Evolutionary conservation across 1,140 invertebrate species (phyloP), one percentile per base, ranked within the genome.

Genomic region (Choristoneura fumiferana): DNA sequence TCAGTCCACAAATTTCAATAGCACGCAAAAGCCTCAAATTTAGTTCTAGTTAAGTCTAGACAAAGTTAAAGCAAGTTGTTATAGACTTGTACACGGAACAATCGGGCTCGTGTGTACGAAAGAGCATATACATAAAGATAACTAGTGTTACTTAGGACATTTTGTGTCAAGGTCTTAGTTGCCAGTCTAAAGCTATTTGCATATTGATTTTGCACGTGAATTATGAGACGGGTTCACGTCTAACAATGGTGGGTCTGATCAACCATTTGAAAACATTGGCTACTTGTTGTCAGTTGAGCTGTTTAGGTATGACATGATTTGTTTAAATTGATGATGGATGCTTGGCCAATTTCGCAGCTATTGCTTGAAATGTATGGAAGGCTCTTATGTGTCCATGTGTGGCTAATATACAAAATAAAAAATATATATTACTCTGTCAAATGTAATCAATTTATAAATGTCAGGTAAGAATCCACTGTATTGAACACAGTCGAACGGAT

Each of bases 1-100:
- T 85, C 70, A 63, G 68, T 69, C 75, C 75, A 80, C 85, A 85
- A 87, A 87, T 85, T 84, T 84, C 79, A 84, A 85, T 87, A 81
- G 76, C 73, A 78, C 73, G 75, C 80, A 77, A 76, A 87, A 73
- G 80, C 81, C 79, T 80, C 81, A 85, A 85, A 83, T 85, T 87
- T 75, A 76, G 69, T 58, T 78, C 73, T 69, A 77, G 76, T 77
- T 79, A 78, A 78, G 73, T 75, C 73, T 61, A 59, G 69, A 69
- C 71, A 65, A 78, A 79, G 71, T 81, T 77, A 62, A 61, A 62
- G 63, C 69, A 74, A 77, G 65, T 75, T 71, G 69, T 70, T 69
- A 49, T n/a, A 12, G 22, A 29, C 22, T 29, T 29, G 22, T 8
- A 49, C n/a, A 49, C 40, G 22, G 43, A 33, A 49, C 43, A 49